Evolutionary conservation across 2,797 vertebrate genomes (phyloP).

Genomic region (Rhynchonycteris naso): DNA sequence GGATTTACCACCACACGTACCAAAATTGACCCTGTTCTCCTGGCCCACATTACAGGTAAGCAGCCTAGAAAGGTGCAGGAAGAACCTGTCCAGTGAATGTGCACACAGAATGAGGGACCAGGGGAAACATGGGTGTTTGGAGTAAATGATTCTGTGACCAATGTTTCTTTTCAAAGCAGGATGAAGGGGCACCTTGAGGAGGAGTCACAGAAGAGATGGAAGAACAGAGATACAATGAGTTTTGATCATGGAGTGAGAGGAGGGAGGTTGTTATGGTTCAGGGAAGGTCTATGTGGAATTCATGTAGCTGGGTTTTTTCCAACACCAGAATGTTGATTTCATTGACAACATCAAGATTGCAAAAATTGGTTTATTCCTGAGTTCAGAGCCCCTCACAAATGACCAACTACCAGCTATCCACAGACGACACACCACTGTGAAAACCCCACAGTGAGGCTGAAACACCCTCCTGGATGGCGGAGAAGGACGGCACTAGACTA

Average conservation of each 20-base stretch:
- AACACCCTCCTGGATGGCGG: not conserved
- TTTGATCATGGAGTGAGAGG: not conserved
- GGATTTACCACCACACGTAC: not conserved
- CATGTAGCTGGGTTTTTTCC: not conserved
- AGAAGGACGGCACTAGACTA: not conserved
- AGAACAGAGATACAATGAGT: not conserved
- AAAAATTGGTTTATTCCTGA: not conserved
- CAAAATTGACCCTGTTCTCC: not conserved
- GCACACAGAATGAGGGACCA: too few species aligned
- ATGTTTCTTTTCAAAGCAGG: not conserved
- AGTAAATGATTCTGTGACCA: not conserved
- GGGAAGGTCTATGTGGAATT: not conserved
- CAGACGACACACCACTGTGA: not conserved
- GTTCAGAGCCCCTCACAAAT: not conserved
- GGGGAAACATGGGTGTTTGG: not conserved
- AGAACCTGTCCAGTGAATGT: not conserved
- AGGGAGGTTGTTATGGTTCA: too few species aligned
- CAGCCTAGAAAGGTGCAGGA: not conserved
- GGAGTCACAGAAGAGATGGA: not conserved
- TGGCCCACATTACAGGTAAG: not conserved
- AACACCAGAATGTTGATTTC: not conserved
- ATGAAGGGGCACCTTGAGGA: not conserved
- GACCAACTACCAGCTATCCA: not conserved
- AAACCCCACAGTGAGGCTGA: not conserved
- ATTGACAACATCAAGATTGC: not conserved